Conservation (phyloP, 2,797 vertebrate genomes). For the Notolepis coatsorum region DNA sequence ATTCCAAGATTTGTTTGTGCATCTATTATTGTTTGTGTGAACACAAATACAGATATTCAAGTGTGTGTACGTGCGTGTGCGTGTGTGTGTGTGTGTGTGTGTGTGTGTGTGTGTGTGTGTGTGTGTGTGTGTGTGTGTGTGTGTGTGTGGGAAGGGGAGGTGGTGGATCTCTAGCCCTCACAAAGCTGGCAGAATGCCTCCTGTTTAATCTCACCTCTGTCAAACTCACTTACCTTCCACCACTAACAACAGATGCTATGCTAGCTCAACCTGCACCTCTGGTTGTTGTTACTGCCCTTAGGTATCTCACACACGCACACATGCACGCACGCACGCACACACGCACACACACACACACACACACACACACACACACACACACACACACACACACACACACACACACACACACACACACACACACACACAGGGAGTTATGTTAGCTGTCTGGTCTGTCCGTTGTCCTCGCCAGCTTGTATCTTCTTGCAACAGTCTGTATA, state of each 20-base stretch:
- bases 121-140: constrained; percentile 6
- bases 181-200: constrained; percentile 74
- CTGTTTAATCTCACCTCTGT: constrained; percentile 80
- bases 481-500: constrained; percentile 68
- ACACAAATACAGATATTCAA: constrained; percentile 20
- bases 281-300: constrained; percentile 75
- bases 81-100: no score
- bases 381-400: neutral
- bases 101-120: no score
- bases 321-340: constrained; percentile 20
- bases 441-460: constrained; percentile 71
- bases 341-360: constrained; percentile 24
- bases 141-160: no score
- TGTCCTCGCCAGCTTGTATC: constrained; percentile 70
- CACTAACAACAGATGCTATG: constrained; percentile 78
- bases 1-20: no score
- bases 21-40: no score
- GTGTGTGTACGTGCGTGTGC: constrained; percentile 21
- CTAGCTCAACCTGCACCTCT: constrained; percentile 70
- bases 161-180: constrained; percentile 52
- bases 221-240: constrained; percentile 79
- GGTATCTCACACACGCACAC: constrained; percentile 44
- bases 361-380: constrained; percentile 11
- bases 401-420: neutral
- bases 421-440: constrained; percentile 50